Evolutionary conservation across 2,113 vertebrate species (phyloP).

Genomic region (Pachycephala philippinensis): DNA sequence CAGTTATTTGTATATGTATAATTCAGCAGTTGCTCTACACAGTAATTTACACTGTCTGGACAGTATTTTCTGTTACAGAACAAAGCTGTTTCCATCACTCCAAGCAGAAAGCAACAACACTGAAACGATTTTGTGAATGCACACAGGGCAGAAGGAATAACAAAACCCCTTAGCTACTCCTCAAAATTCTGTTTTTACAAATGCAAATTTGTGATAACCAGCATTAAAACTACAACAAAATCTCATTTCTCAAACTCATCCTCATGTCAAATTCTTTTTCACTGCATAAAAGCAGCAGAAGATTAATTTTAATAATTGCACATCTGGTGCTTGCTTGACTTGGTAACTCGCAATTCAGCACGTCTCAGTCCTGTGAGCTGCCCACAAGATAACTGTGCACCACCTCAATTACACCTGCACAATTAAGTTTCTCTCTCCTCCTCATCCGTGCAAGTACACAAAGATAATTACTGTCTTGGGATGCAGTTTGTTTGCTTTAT

Average conservation of each 20-base stretch:
- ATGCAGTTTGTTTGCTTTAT: neutral
- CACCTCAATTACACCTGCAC: conserved; percentile 6
- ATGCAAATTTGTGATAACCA: neutral
- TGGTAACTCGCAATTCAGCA: neutral
- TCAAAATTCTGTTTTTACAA: neutral
- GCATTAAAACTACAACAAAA: neutral
- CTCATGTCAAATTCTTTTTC: neutral
- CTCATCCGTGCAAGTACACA: neutral
- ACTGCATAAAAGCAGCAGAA: neutral
- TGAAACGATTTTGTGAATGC: neutral
- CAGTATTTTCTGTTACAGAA: neutral
- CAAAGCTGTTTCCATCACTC: conserved; percentile 9
- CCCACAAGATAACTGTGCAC: neutral
- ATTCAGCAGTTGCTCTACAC: conserved; percentile 27
- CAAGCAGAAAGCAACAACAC: neutral
- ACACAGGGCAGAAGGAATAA: neutral
- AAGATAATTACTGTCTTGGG: neutral
- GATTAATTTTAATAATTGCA: neutral
- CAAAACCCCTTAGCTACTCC: neutral
- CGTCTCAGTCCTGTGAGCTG: neutral
- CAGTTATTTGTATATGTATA: conserved; percentile 15
- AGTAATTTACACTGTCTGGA: conserved; percentile 2
- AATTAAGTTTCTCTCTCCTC: neutral
- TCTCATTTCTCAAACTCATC: neutral
- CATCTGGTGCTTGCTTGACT: neutral